These are phyloP conservation scores for Rhizoglyphus robini DNA, from an alignment of 1,140 invertebrate genomes.

Conservation along the genomic window DNA sequence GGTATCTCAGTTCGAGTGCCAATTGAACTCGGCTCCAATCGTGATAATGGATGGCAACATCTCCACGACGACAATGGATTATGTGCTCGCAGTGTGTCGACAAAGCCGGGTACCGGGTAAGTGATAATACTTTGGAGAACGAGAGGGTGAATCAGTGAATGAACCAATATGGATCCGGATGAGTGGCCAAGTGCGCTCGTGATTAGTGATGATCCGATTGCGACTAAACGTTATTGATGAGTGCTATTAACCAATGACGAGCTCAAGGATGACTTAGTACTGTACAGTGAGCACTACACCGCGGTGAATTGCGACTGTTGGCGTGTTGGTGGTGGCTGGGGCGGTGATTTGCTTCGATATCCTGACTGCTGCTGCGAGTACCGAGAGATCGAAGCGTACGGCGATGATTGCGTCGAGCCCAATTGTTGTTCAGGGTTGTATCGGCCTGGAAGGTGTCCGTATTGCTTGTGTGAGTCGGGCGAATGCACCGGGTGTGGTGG, in stretches of 20 bases:
- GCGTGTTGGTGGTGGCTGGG: neutral
- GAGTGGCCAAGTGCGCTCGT: neutral
- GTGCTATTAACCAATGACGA: too few relatives aligned
- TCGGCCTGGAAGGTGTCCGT: neutral
- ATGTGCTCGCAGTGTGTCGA: conserved; percentile 46
- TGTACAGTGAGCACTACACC: too few relatives aligned
- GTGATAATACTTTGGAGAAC: conserved; percentile 20
- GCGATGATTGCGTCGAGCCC: conserved; percentile 8
- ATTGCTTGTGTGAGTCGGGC: too few relatives aligned
- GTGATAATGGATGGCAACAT: conserved; percentile 70
- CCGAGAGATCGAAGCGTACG: conserved; percentile 9
- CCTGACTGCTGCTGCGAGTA: neutral
- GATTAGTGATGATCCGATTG: neutral
- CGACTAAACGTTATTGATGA: too few relatives aligned
- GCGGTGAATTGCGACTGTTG: neutral
- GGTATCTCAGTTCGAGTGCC: conserved; percentile 40
- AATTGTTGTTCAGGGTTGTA: neutral
- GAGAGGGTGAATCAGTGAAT: too few relatives aligned
- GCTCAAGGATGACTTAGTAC: too few relatives aligned
- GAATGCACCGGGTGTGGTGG: neutral
- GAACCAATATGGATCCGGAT: conserved; percentile 14
- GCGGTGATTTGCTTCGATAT: conserved; percentile 7
- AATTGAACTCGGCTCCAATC: conserved; percentile 47
- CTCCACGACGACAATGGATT: conserved; percentile 47
- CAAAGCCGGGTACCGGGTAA: conserved; percentile 44